phyloP scores from a whole-genome alignment of 1,140 invertebrate species.

The Rhopalosiphum padi region DNA sequence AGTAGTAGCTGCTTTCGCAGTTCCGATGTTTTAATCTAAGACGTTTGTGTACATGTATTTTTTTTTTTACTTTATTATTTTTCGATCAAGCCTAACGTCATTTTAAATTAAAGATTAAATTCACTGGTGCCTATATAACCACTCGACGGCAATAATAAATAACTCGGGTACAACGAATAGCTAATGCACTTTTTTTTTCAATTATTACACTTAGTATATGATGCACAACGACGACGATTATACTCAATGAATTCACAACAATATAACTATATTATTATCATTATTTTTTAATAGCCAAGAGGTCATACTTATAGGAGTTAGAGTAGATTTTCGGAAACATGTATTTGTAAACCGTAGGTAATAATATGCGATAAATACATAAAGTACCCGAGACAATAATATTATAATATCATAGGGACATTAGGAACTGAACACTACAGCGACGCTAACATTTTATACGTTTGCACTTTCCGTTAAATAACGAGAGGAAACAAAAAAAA shows the following conservation, averaged over 20 bases:
- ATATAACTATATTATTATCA: background rate
- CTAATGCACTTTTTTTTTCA: background rate
- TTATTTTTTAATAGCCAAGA: background rate
- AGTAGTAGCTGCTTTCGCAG: background rate
- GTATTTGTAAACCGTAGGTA: background rate
- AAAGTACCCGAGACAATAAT: background rate
- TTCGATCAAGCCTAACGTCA: background rate
- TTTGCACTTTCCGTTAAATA: background rate
- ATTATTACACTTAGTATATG: background rate
- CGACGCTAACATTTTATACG: background rate
- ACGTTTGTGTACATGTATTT: background rate
- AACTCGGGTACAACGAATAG: background rate
- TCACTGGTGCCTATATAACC: background rate
- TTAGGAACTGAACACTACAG: background rate
- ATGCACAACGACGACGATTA: background rate
- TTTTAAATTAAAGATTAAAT: background rate
- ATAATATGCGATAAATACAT: background rate
- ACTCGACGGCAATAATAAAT: background rate
- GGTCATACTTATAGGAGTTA: background rate
- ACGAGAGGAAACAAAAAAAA: background rate
- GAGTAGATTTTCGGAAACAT: background rate
- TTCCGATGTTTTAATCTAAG: background rate
- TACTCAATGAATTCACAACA: background rate
- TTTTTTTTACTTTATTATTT: background rate
- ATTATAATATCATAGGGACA: background rate